Evolutionary conservation across 2,113 vertebrate species (phyloP), one percentile per base, ranked within the genome.

Genomic region (Toxotes chatareus): DNA sequence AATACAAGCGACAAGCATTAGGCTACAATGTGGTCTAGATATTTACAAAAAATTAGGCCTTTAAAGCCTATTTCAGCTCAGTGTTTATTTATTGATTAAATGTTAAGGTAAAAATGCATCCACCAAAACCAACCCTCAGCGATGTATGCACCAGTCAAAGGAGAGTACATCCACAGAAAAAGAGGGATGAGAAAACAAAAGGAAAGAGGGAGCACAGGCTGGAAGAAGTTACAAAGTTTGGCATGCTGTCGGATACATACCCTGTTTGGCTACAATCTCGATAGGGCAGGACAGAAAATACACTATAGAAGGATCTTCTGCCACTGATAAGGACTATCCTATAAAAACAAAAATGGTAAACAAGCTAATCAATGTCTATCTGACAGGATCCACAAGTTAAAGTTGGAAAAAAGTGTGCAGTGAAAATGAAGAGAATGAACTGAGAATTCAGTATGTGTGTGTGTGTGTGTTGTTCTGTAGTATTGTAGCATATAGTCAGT

Each of bases 271-370:
- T 96, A 96, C 96, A 97, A 97, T 99, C 97, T 93, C 97, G 97
- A 95, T 99, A 99, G 73, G 98, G 98, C 96, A 99, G 96, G 95
- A 99, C 97, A 94, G 98, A 99, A 97, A 99, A 99, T 95, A 99
- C 97, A 96, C 98, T 98, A 96, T 99, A 99, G 96, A 99, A 97
- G 95, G 98, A 99, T 98, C 98, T 98, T 97, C 98, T 98, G 97
- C 97, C 98, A 97, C 98, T 99, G 97, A 99, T 96, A 95, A 99
- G 97, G 96, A 99, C 98, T 97, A 99, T 99, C 98, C 98, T 99
- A 97, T 92, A 95, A 97, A 97, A 96, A 96, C 89, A 96, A 93
- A 95, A 92, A 93, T 94, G 89, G 87, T 90, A 94, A 91, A 96
- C 89, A 90, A 87, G 92, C 94, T 94, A 94, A 94, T 95, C 95